These are phyloP conservation scores for Pachyrhynchus sulphureomaculatus DNA, from an alignment of 1,140 invertebrate species.

Conservation along the genomic window DNA sequence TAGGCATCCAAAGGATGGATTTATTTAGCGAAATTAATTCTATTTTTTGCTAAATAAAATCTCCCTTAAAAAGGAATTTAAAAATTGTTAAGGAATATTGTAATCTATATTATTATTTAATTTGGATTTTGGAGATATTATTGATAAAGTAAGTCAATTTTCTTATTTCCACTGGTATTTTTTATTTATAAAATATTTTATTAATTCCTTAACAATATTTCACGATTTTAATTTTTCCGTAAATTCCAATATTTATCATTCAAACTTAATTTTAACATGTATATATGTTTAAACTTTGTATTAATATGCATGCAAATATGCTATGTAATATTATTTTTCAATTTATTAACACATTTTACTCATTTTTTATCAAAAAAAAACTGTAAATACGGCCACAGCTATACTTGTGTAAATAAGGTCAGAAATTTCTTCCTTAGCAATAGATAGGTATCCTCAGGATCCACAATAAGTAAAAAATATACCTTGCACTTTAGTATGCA, in stretches of 20 bases:
- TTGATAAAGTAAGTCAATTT: background rate
- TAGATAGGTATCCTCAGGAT: background rate
- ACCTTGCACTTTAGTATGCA: too few species aligned
- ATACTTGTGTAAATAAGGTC: constrained; percentile 12
- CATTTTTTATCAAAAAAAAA: constrained; percentile 6
- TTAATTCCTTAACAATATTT: too few species aligned
- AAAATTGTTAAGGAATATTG: too few species aligned
- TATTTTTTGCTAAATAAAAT: background rate
- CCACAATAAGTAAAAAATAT: too few species aligned
- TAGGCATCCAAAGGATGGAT: background rate
- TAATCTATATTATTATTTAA: too few species aligned
- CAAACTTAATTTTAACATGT: too few species aligned
- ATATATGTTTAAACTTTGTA: background rate
- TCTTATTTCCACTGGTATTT: background rate
- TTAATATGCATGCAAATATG: background rate
- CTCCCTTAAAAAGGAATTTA: background rate
- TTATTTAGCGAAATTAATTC: background rate
- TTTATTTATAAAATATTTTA: background rate
- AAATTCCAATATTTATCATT: too few species aligned
- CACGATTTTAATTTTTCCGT: too few species aligned
- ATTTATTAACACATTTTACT: background rate
- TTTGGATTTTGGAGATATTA: too few species aligned
- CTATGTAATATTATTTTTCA: background rate
- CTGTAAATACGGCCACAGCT: constrained; percentile 10
- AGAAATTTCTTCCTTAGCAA: background rate